Percentiles rank a stretch among this genome's conserved stretches.
Evolutionary conservation across 2,113 vertebrate genomes (phyloP).

Genomic region (Ammodramus savannarum): DNA sequence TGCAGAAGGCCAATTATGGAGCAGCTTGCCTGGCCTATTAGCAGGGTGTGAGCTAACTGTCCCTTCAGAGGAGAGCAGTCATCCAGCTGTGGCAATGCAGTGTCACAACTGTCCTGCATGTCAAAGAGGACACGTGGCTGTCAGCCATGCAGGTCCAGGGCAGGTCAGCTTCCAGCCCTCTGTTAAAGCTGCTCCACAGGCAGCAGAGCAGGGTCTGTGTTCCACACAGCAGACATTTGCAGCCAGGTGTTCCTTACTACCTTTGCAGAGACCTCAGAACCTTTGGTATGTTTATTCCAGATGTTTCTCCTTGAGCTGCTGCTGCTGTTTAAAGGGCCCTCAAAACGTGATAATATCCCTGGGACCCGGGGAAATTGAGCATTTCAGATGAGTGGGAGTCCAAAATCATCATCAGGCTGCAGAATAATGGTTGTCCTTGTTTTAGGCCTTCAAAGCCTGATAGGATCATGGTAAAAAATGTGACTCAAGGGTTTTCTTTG

Average conservation of each 20-base stretch:
- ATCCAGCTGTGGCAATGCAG: not conserved
- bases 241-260: not conserved
- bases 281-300: not conserved
- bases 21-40: not conserved
- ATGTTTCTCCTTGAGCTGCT: not conserved
- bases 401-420: not conserved
- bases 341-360: not conserved
- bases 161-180: not conserved
- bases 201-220: not conserved
- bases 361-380: not conserved
- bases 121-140: not conserved
- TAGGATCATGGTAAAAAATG: not conserved
- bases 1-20: constrained; percentile 1
- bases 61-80: not conserved
- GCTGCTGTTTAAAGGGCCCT: not conserved
- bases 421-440: not conserved
- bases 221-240: not conserved
- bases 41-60: not conserved
- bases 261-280: not conserved
- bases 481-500: not conserved
- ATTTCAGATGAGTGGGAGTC: not conserved
- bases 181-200: not conserved
- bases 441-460: not conserved
- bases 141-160: not conserved
- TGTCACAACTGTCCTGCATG: not conserved